A percentile compares a stretch with the other conserved stretches of the same genome.
Evolutionary conservation across 2,888 invertebrate species (phyloP).

Genomic region (Trichacis sp.): DNA sequence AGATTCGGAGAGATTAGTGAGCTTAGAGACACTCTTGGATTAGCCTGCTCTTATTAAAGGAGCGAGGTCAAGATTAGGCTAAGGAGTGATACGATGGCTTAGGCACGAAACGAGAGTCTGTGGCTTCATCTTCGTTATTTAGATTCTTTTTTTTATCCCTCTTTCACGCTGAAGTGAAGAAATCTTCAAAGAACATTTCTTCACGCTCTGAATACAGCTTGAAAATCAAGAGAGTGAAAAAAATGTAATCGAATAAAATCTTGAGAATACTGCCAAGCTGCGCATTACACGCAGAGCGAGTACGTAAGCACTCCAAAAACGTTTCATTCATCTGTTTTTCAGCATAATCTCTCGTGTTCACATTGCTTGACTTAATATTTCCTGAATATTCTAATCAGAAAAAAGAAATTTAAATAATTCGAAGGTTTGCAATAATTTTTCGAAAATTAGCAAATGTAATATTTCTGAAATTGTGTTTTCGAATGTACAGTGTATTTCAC

Average conservation of each 20-base stretch:
- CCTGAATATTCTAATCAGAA: too few relatives aligned
- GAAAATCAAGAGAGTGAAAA: neutral
- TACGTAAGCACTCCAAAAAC: too few relatives aligned
- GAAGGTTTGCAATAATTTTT: too few relatives aligned
- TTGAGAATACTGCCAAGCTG: neutral
- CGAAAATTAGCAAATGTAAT: too few relatives aligned
- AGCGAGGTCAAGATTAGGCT: slow-evolving; percentile 41
- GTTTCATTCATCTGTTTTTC: too few relatives aligned
- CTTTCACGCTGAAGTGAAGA: neutral
- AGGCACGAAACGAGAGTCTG: neutral
- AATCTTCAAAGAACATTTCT: slow-evolving; percentile 5
- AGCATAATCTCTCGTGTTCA: too few relatives aligned
- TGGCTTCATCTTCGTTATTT: slow-evolving; percentile 10
- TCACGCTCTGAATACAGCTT: neutral
- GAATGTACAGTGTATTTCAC: too few relatives aligned
- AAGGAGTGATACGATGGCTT: slow-evolving; percentile 15
- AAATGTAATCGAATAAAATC: neutral
- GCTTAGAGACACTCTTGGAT: slow-evolving; percentile 18
- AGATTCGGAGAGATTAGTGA: slow-evolving; percentile 28
- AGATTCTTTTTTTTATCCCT: slow-evolving; percentile 6
- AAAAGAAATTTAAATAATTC: too few relatives aligned
- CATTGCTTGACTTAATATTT: too few relatives aligned
- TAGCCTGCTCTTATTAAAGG: slow-evolving; percentile 38
- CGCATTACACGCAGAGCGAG: neutral
- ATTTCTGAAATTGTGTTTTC: too few relatives aligned